phyloP scores from a whole-genome alignment of 2,113 vertebrate species.

The Eidolon helvum region DNA sequence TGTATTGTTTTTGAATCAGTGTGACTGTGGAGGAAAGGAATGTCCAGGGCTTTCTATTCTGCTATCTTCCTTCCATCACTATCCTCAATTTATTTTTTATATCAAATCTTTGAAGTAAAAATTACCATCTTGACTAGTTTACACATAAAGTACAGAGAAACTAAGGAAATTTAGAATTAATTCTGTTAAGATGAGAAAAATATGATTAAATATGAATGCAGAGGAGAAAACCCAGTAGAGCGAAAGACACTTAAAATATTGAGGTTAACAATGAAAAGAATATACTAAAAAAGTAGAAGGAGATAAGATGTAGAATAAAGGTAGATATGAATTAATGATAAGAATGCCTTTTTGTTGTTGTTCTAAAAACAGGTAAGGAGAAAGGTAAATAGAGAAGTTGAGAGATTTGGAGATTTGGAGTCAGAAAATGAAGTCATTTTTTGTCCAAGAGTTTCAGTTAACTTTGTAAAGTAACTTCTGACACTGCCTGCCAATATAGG shows the following conservation, averaged over 20 bases:
- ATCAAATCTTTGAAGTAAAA: neutral
- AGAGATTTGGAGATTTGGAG: neutral
- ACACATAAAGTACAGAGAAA: neutral
- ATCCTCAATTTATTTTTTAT: neutral
- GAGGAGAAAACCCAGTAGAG: neutral
- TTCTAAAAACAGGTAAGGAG: neutral
- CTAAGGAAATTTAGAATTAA: neutral
- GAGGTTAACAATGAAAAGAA: neutral
- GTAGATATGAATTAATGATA: neutral
- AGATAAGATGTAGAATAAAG: neutral
- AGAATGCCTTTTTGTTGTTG: neutral
- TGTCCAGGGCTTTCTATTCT: neutral
- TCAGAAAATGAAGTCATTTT: neutral
- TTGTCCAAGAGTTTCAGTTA: neutral
- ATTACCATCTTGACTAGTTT: neutral
- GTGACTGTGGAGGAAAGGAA: neutral
- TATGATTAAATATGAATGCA: neutral
- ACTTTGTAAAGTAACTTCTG: neutral
- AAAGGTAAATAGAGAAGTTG: neutral
- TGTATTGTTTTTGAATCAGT: neutral
- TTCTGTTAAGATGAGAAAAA: neutral
- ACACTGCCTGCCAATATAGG: neutral
- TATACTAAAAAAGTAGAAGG: neutral
- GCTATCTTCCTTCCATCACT: neutral
- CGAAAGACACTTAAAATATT: neutral